Evolutionary conservation across 2,888 invertebrate genomes (phyloP).

Genomic region (Steinernema hermaphroditum): DNA sequence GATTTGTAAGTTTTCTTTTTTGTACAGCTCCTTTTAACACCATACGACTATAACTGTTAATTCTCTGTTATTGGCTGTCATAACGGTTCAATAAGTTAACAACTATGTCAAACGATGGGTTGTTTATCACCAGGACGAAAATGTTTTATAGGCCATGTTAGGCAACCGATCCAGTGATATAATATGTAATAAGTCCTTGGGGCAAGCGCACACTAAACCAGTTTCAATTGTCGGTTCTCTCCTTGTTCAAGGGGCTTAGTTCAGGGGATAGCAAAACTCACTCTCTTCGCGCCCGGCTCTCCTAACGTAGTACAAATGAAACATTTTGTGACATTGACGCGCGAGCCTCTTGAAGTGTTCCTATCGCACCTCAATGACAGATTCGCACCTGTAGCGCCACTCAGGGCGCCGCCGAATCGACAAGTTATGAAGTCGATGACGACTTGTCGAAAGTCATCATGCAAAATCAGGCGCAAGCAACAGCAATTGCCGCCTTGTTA

Average conservation of each 20-base stretch:
- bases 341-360: slow-evolving; percentile 25
- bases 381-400: neutral
- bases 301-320: neutral
- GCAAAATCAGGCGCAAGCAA: neutral
- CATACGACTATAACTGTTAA: too few species aligned
- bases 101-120: neutral
- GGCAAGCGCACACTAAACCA: slow-evolving; percentile 24
- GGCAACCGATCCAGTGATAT: slow-evolving; percentile 23
- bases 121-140: neutral
- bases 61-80: too few species aligned
- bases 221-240: slow-evolving; percentile 12
- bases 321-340: slow-evolving; percentile 27
- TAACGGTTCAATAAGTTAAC: slow-evolving; percentile 8
- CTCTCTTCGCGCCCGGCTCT: neutral
- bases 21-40: neutral
- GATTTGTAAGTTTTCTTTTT: slow-evolving; percentile 20
- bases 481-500: slow-evolving; percentile 6
- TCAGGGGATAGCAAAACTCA: slow-evolving; percentile 24
- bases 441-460: neutral
- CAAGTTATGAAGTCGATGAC: slow-evolving; percentile 15
- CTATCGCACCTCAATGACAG: neutral
- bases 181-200: slow-evolving; percentile 31
- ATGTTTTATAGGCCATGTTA: slow-evolving; percentile 7
- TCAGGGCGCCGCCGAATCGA: neutral
- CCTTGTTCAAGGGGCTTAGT: slow-evolving; percentile 21